Percentiles rank a stretch among this genome's conserved stretches.
Evolutionary conservation across 1,140 invertebrate genomes (phyloP).

Genomic region (Maniola jurtina): DNA sequence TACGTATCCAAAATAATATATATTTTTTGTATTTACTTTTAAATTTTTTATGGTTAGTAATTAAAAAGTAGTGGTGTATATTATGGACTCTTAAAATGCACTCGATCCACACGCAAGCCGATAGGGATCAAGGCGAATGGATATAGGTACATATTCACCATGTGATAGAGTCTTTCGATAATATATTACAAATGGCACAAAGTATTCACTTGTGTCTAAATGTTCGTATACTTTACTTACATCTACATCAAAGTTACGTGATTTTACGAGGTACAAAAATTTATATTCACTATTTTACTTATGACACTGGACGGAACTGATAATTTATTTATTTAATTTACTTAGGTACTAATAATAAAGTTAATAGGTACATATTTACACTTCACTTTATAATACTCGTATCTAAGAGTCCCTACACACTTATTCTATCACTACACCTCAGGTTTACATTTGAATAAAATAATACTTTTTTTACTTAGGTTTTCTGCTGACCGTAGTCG

Average conservation of each 20-base stretch:
- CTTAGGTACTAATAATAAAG: conserved; percentile 13
- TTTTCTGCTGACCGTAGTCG: background rate
- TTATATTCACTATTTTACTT: conserved; percentile 29
- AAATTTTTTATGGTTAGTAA: too few species aligned
- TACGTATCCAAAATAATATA: too few species aligned
- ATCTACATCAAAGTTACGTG: conserved; percentile 20
- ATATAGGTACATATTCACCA: too few species aligned
- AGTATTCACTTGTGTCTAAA: conserved; percentile 68
- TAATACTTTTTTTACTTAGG: conserved; percentile 24
- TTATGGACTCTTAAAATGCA: too few species aligned
- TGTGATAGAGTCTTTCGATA: background rate
- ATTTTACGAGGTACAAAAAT: conserved; percentile 25
- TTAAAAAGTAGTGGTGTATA: too few species aligned
- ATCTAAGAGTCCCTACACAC: background rate
- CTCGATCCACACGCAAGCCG: too few species aligned
- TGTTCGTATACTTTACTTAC: conserved; percentile 28
- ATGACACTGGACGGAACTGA: conserved; percentile 66
- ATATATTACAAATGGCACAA: conserved; percentile 62
- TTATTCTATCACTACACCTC: conserved; percentile 15
- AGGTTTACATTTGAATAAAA: conserved; percentile 15
- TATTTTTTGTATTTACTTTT: too few species aligned
- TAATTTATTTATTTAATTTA: conserved; percentile 42
- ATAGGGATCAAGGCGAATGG: too few species aligned
- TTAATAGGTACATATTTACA: conserved; percentile 69
- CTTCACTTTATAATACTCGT: conserved; percentile 6